These are phyloP conservation scores for Anthophora plumipes DNA, from an alignment of 2,888 invertebrate species.

Conservation along the genomic window DNA sequence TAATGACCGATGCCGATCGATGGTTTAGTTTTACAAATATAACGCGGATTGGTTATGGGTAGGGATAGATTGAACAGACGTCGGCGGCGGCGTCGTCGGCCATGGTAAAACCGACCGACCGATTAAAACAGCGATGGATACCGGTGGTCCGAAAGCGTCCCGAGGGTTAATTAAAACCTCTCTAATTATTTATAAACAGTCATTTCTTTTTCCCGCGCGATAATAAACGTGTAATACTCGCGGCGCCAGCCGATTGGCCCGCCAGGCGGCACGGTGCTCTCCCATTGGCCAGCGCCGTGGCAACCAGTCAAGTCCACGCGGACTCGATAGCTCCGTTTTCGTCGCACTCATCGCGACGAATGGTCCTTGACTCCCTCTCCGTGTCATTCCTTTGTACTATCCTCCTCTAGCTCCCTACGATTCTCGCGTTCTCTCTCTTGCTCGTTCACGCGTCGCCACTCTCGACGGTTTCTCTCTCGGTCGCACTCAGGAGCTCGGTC, in stretches of 20 bases:
- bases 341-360: constrained; percentile 62
- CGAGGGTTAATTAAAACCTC: constrained; percentile 84
- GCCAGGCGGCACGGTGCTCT: background rate
- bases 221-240: constrained; percentile 80
- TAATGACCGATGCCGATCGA: constrained; percentile 72
- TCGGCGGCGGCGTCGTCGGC: constrained; percentile 52
- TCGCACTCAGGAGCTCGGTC: constrained; percentile 70
- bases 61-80: constrained; percentile 46
- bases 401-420: constrained; percentile 30
- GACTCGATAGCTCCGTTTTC: constrained; percentile 72
- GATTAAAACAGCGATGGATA: constrained; percentile 79
- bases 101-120: constrained; percentile 68
- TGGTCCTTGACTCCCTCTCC: constrained; percentile 64
- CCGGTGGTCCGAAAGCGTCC: constrained; percentile 78
- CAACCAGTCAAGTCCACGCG: constrained; percentile 73
- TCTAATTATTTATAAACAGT: constrained; percentile 85
- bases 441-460: constrained; percentile 53
- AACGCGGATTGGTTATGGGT: constrained; percentile 54
- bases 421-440: constrained; percentile 40
- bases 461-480: constrained; percentile 51
- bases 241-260: constrained; percentile 71
- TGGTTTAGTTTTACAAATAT: constrained; percentile 76
- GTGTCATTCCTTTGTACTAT: constrained; percentile 56
- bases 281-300: constrained; percentile 70
- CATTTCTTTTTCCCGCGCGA: constrained; percentile 81